Base-by-base conservation (phyloP, 2,888 invertebrate genomes). In the Altica lythri region DNA sequence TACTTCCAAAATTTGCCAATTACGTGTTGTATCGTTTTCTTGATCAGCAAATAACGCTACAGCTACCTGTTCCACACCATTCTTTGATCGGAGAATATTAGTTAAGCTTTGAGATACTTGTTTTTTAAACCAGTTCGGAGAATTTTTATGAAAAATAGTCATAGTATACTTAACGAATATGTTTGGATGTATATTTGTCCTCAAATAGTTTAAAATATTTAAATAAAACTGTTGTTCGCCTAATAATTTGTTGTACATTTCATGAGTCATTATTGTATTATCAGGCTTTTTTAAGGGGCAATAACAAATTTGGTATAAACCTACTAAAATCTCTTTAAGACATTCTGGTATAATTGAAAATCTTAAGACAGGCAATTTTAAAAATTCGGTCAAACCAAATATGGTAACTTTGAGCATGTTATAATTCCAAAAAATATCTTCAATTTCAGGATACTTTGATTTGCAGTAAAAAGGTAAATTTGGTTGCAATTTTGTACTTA, bases 81-180 rank as follows among this genome's bases (percentile, higher is more conserved):
- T 82, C 1, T 83, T 75, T 50, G 79, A 75, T 53, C 82, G 72
- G 19, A 91, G 75, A 53, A 82, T 79, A 44, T 76, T 72, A 25
- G 85, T 83, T 63, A 91, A 73, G 66, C 83, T 82, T 57, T 78
- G 80, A 18, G 82, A 79, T 61, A 87, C 81, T 8, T 80, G 77
- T 71, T 77, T 80, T 67, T 82, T 82, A 32, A 88, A 79, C 85
- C 89, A 89, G 8, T 68, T 69, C 2, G 87, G 87, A 16, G 82
- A 78, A 25, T 79, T 76, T 49, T 70, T 73, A 70, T 81, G 81
- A 66, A 83, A 83, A 25, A 90, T 76, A 34, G 86, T 77, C 75
- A 90, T 79, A n/a, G 89, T 77, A 71, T 89, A 87, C 67, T 83
- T 84, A 68, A 89, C 83, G 22, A 87, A 76, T 40, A 80, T 72